Evolutionary conservation across 2,113 vertebrate genomes (phyloP).

Genomic region (Ciconia maguari): DNA sequence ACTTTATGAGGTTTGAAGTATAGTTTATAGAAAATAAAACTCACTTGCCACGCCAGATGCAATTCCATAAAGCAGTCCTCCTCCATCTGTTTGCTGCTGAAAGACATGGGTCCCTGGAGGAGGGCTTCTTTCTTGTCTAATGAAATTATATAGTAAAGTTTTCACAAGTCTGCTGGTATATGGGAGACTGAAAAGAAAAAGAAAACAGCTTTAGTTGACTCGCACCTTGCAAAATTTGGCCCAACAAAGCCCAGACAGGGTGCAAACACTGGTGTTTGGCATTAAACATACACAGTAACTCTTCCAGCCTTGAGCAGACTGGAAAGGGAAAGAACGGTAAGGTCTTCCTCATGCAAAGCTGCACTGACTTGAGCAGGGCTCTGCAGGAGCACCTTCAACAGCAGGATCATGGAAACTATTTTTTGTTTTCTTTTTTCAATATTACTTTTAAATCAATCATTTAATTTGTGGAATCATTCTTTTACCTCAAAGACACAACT

Average conservation of each 20-base stretch:
- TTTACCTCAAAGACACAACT: neutral
- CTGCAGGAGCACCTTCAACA: neutral
- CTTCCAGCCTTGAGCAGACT: neutral
- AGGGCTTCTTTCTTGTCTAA: constrained; percentile 95
- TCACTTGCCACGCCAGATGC: constrained; percentile 97
- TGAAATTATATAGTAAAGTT: constrained; percentile 97
- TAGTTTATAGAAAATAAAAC: constrained; percentile 28
- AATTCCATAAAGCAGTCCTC: constrained; percentile 91
- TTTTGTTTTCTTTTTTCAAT: neutral
- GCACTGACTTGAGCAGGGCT: neutral
- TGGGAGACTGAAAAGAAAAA: constrained; percentile 78
- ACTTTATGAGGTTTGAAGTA: neutral
- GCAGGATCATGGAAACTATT: neutral
- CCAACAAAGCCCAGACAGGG: neutral
- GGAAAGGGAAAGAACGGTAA: neutral
- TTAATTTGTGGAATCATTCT: neutral
- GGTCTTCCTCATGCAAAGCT: neutral
- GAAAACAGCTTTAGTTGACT: neutral
- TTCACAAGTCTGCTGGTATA: constrained; percentile 97
- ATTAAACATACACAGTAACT: neutral
- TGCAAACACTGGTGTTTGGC: neutral
- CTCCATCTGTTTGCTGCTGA: constrained; percentile 85
- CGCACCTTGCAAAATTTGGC: neutral
- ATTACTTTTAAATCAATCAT: neutral
- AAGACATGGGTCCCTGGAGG: constrained; percentile 85